These are phyloP conservation scores for Acromyrmex heyeri DNA, from an alignment of 1,140 invertebrate genomes.

Conservation along the genomic window DNA sequence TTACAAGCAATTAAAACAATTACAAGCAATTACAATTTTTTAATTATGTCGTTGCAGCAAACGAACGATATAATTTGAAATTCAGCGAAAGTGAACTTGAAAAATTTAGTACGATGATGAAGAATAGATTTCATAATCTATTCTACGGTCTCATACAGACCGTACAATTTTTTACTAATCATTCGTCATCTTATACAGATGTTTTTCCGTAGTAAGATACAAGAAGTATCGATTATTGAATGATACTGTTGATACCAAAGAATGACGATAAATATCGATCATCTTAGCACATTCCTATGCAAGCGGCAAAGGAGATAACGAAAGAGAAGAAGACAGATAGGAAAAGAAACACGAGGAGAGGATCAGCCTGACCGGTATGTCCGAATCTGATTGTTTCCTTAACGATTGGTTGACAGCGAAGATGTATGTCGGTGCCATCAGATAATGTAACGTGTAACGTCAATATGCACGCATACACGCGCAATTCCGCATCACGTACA, in stretches of 20 bases:
- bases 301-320: neutral
- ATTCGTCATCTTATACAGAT: neutral
- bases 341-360: conserved; percentile 25
- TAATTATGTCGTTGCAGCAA: too few relatives aligned
- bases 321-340: conserved; percentile 6
- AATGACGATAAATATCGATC: conserved; percentile 24
- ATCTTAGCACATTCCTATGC: neutral
- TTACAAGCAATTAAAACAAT: too few relatives aligned
- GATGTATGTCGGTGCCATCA: conserved; percentile 75
- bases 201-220: neutral
- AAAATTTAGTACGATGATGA: too few relatives aligned
- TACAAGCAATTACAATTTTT: too few relatives aligned
- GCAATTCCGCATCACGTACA: neutral
- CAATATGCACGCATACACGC: conserved; percentile 54
- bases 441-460: conserved; percentile 71
- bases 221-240: conserved; percentile 1
- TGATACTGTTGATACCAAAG: neutral
- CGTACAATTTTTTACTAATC: neutral
- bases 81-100: too few relatives aligned
- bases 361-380: conserved; percentile 51
- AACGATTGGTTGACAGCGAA: conserved; percentile 76
- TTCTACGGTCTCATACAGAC: too few relatives aligned
- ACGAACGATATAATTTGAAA: too few relatives aligned
- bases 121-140: too few relatives aligned
- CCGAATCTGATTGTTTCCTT: conserved; percentile 73